Evolutionary conservation across 2,797 vertebrate species (phyloP), one percentile per base, ranked within the genome.

Genomic region (Miichthys miiuy): DNA sequence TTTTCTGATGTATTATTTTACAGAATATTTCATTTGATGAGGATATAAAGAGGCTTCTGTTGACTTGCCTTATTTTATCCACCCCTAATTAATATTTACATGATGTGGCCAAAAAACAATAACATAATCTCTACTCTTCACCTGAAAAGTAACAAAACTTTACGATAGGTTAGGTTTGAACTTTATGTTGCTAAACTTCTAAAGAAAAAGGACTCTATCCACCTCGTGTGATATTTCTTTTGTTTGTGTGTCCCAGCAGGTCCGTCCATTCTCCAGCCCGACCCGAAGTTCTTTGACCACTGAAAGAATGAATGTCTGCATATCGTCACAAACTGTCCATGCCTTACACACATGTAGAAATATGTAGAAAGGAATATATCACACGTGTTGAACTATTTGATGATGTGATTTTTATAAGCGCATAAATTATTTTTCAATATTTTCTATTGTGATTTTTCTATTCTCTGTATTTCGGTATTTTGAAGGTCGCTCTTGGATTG

Each of bases 391-490:
- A n/a, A 34, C 56, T 70, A 71, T 54, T 77, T 60, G 50, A 80
- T 70, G 34, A 56, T 21, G 13, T 86, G 20, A 70, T 91, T 77
- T 92, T 93, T 91, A 87, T 63, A 73, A 62, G 58, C 54, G 23
- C 44, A 60, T 93, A 93, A 90, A 87, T 93, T 87, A 84, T 94
- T 94, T 93, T 91, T 83, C 50, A 87, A 34, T 41, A 62, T 68
- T 87, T 92, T 93, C 55, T 85, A 77, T 68, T 73, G 44, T 66
- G 27, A 77, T 83, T 75, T 90, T 87, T 81, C 30, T 85, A 72
- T 76, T 76, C 54, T 68, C 54, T 79, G 55, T 75, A 67, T n/a
- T 47, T 48, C 11, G 47, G 51, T 75, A 65, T 76, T 87, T 82
- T 89, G 58, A 88, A 83, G 52, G 63, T 55, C 5, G 18, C 44